phyloP scores from a whole-genome alignment of 2,888 invertebrate species.

The Geophilus truncorum region DNA sequence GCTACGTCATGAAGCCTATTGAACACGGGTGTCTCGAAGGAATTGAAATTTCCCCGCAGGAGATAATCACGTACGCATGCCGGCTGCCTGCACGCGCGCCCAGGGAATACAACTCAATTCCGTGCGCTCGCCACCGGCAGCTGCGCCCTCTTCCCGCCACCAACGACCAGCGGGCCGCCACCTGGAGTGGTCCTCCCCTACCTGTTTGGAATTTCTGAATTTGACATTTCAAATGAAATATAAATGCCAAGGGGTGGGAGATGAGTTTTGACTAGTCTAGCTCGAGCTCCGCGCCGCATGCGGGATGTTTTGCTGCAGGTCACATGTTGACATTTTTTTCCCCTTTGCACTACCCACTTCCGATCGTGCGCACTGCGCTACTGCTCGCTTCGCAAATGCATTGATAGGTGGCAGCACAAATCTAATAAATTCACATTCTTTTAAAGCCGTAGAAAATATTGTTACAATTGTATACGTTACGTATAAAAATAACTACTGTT shows the following conservation, averaged over 20 bases:
- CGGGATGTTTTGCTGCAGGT: conserved; percentile 33
- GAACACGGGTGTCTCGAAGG: conserved; percentile 25
- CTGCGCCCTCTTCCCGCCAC: conserved; percentile 31
- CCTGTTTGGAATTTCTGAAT: conserved; percentile 33
- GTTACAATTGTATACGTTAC: neutral
- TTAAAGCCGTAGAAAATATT: neutral
- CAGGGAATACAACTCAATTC: conserved; percentile 34
- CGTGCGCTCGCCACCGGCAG: conserved; percentile 28
- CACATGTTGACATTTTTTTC: conserved; percentile 33
- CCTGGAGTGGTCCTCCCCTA: conserved; percentile 13
- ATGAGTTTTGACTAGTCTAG: conserved; percentile 27
- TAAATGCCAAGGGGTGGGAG: conserved; percentile 3
- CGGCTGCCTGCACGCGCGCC: conserved; percentile 25
- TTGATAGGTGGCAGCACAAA: neutral
- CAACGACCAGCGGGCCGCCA: neutral
- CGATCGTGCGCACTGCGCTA: neutral
- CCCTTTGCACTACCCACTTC: neutral
- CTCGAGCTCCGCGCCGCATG: conserved; percentile 4
- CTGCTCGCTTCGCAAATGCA: neutral
- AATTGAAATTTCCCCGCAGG: conserved; percentile 33
- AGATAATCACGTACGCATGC: conserved; percentile 34
- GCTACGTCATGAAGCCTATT: conserved; percentile 35
- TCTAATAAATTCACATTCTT: neutral
- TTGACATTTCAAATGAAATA: conserved; percentile 34
- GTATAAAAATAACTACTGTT: neutral